phyloP scores from a whole-genome alignment of 2,888 invertebrate species.

The Leptarthrus brevirostris region DNA sequence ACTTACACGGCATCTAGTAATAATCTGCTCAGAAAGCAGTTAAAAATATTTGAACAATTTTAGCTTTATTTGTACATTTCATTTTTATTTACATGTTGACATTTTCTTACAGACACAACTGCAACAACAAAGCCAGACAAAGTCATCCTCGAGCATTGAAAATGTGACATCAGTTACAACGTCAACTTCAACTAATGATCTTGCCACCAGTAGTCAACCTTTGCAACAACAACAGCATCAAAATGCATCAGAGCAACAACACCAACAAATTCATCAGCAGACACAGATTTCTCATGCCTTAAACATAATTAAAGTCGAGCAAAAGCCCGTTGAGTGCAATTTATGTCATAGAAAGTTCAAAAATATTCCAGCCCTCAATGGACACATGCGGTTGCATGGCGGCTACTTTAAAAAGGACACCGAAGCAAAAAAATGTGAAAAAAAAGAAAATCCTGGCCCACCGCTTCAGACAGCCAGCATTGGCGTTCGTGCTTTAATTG shows the following conservation, averaged over 20 bases:
- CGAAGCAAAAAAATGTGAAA: slow-evolving; percentile 86
- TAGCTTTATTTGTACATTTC: too few species aligned
- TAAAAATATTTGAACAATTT: too few species aligned
- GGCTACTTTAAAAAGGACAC: slow-evolving; percentile 97
- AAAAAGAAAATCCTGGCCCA: slow-evolving; percentile 84
- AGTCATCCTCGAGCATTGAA: slow-evolving; percentile 50
- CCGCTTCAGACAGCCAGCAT: slow-evolving; percentile 93
- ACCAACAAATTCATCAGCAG: slow-evolving; percentile 63
- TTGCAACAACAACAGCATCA: slow-evolving; percentile 51
- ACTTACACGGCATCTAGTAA: too few species aligned
- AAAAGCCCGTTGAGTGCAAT: slow-evolving; percentile 93
- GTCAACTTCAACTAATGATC: slow-evolving; percentile 38
- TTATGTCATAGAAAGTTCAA: slow-evolving; percentile 96
- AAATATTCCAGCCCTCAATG: slow-evolving; percentile 97
- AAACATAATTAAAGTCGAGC: slow-evolving; percentile 71
- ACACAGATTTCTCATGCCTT: slow-evolving; percentile 62
- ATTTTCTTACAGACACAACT: slow-evolving; percentile 57
- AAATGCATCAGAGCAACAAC: slow-evolving; percentile 58
- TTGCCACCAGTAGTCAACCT: neutral
- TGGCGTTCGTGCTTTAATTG: slow-evolving; percentile 88
- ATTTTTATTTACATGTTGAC: too few species aligned
- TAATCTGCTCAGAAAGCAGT: too few species aligned
- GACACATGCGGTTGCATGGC: slow-evolving; percentile 97
- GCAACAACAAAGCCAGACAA: slow-evolving; percentile 59
- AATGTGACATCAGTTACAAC: slow-evolving; percentile 46